Conservation (phyloP, 1,140 invertebrate genomes). For the Ostrea denselamellosa region DNA sequence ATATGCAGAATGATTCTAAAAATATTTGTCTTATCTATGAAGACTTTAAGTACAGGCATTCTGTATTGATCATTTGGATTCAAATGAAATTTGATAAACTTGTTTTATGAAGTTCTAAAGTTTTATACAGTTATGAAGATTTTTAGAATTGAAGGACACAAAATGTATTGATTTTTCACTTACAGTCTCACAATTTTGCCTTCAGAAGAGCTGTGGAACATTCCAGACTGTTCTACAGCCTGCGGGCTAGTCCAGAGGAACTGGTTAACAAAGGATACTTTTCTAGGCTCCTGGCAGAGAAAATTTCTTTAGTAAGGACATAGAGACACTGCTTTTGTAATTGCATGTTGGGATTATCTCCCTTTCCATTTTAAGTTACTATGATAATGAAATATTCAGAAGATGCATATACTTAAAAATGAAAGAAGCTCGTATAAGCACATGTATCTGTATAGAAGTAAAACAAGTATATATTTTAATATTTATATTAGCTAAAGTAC, state of each 20-base stretch:
- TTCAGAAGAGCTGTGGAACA: conserved; percentile 69
- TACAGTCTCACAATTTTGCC: conserved; percentile 39
- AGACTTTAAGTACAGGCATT: too few species aligned
- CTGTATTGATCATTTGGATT: too few species aligned
- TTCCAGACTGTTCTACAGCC: conserved; percentile 71
- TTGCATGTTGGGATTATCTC: background rate
- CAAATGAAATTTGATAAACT: too few species aligned
- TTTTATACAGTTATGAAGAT: too few species aligned
- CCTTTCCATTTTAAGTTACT: too few species aligned
- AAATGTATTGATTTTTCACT: background rate
- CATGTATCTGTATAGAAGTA: too few species aligned
- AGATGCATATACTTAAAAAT: too few species aligned
- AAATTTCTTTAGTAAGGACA: background rate
- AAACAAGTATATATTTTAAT: too few species aligned
- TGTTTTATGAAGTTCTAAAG: too few species aligned
- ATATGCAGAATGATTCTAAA: background rate
- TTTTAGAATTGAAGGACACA: background rate
- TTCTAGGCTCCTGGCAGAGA: conserved; percentile 57
- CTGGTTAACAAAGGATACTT: conserved; percentile 60
- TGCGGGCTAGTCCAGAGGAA: conserved; percentile 49
- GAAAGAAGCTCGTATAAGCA: too few species aligned
- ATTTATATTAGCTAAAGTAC: conserved; percentile 51
- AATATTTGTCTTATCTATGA: background rate
- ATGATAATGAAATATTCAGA: too few species aligned
- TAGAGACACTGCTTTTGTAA: background rate